Conservation (phyloP, 2,888 invertebrate species). For the Tenthredo distinguenda region DNA sequence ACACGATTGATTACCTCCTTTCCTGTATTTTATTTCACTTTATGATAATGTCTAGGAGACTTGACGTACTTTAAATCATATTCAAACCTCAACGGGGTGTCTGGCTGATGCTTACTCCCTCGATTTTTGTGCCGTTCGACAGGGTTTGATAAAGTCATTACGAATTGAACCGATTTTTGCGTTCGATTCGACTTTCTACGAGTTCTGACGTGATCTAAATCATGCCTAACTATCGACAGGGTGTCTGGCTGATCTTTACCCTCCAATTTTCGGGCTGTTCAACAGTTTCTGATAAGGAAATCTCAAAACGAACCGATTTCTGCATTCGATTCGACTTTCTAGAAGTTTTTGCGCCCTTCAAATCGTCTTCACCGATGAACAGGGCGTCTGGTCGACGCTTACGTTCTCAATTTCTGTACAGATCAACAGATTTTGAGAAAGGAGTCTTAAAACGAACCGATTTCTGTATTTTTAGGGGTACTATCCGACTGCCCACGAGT, state of each 20-base stretch:
- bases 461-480: background rate
- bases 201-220: background rate
- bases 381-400: background rate
- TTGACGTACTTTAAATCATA: background rate
- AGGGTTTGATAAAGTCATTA: background rate
- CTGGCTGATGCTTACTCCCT: background rate
- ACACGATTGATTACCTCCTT: constrained; percentile 2
- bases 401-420: background rate
- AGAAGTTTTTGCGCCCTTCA: background rate
- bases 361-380: background rate
- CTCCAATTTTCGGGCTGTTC: background rate
- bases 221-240: background rate
- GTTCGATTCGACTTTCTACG: too few species aligned
- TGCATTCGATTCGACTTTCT: background rate
- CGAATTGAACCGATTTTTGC: too few species aligned
- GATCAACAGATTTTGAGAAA: background rate
- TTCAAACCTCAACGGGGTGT: background rate
- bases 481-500: background rate
- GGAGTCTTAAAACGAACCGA: background rate
- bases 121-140: background rate
- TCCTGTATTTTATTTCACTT: background rate
- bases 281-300: background rate
- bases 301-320: background rate
- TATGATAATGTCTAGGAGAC: background rate
- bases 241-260: background rate